Evolutionary conservation across 1,140 invertebrate genomes (phyloP), one percentile per base, ranked within the genome.

Genomic region (Musca domestica): DNA sequence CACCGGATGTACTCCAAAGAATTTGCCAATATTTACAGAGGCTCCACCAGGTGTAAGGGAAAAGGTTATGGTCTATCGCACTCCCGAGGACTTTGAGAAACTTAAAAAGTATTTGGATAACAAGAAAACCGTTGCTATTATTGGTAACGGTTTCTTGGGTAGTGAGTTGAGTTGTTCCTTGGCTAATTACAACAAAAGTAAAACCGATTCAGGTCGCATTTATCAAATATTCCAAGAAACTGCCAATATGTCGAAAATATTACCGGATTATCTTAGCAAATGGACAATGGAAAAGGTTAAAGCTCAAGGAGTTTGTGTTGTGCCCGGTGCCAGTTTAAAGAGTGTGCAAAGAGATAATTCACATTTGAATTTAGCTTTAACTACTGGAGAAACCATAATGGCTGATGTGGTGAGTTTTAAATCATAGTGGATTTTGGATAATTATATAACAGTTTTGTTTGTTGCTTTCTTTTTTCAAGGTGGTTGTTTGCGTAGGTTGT

Each of bases 61-160:
- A n/a, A 87, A 87, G 76, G 84, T 92, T 12, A 88, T 89, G 71
- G 71, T 82, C 7, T 95, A 89, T 76, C 83, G 89, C 73, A 87
- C 86, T 64, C 87, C 89, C 6, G 83, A 87, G 56, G 87, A 91
- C 81, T 90, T 88, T 78, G 81, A 89, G 71, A 81, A 87, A 47
- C 77, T 91, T n/a, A 84, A 86, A 72, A 76, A 84, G 48, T 81
- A 83, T 72, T 76, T 89, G n/a, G 73, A 82, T 41, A 78, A 85
- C 23, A 85, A 87, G 19, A 89, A 91, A 70, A 88, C 88, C 20
- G 85, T 96, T 64, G 89, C 90, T 20, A 88, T 97, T 72, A 84
- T 98, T 74, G 95, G 95, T 10, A 94, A 94, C 67, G 94, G 95
- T 23, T 95, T 96, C 78, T 85, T 96, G 15, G 95, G 94, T n/a